Percentiles rank a stretch among this genome's conserved stretches.
Conservation (phyloP, 2,888 invertebrate species). For the Platerodrilus igneus region DNA sequence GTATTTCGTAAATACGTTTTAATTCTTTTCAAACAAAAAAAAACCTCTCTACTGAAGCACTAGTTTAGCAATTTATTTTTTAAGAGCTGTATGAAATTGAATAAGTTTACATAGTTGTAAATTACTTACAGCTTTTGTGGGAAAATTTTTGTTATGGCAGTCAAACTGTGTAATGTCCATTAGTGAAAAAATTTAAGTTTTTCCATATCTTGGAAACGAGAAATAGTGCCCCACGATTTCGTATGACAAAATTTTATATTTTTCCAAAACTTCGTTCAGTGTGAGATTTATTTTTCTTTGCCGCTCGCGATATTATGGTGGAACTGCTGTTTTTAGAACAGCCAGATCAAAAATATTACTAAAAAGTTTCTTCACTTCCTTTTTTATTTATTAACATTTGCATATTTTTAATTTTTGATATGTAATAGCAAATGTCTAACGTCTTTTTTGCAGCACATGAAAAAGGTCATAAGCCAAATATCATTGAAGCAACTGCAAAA, state of each 20-base stretch:
- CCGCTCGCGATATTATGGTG: too few species aligned
- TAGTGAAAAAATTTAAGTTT: slow-evolving; percentile 14
- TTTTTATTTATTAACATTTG: too few species aligned
- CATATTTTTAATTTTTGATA: slow-evolving; percentile 19
- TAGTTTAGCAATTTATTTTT: slow-evolving; percentile 11
- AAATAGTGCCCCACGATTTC: slow-evolving; percentile 13
- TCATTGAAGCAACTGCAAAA: slow-evolving; percentile 21
- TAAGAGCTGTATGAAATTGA: slow-evolving; percentile 1
- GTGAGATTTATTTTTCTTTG: background rate
- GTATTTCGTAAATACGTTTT: too few species aligned
- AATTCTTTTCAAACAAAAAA: too few species aligned
- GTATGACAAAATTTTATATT: slow-evolving; percentile 8
- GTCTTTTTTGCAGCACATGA: slow-evolving; percentile 22
- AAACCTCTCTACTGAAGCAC: too few species aligned
- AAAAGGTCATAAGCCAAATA: slow-evolving; percentile 20
- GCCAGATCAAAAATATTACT: too few species aligned
- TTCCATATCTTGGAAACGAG: slow-evolving; percentile 11
- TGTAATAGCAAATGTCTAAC: slow-evolving; percentile 26
- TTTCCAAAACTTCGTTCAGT: slow-evolving; percentile 8
- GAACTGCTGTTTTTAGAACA: too few species aligned
- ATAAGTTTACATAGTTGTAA: slow-evolving; percentile 4
- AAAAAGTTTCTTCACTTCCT: too few species aligned
- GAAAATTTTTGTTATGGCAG: slow-evolving; percentile 2
- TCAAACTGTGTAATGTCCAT: slow-evolving; percentile 10
- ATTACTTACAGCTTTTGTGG: slow-evolving; percentile 5